These are phyloP conservation scores for Excalfactoria chinensis DNA, from an alignment of 2,113 vertebrate species.

Conservation along the genomic window DNA sequence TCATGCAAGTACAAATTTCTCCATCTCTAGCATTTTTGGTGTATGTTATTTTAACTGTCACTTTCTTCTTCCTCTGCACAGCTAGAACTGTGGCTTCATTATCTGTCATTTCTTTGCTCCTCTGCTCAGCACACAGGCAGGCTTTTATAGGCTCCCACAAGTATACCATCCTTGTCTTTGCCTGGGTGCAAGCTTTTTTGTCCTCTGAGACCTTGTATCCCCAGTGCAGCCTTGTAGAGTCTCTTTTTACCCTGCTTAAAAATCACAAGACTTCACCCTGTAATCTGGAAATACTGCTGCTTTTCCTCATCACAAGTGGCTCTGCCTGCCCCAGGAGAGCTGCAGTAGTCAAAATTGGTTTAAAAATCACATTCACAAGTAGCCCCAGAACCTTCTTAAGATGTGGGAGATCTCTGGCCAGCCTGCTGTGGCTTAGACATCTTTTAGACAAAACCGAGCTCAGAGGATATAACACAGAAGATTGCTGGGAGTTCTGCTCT, in stretches of 20 bases:
- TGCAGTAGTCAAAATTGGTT: neutral
- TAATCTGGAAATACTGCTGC: neutral
- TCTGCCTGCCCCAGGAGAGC: neutral
- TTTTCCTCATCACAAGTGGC: neutral
- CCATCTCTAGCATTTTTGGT: constrained; percentile 54
- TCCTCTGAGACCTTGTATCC: constrained; percentile 11
- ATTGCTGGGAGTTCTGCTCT: neutral
- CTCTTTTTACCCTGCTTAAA: constrained; percentile 6
- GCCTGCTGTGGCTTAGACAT: neutral
- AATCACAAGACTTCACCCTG: neutral
- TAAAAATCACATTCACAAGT: constrained; percentile 27
- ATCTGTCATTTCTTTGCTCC: constrained; percentile 25
- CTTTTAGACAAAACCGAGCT: neutral
- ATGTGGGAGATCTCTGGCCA: neutral
- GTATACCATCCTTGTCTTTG: neutral
- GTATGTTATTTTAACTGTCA: constrained; percentile 36
- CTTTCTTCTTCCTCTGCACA: constrained; percentile 38
- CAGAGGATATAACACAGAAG: neutral
- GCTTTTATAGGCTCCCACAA: neutral
- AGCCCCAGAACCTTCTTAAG: constrained; percentile 1
- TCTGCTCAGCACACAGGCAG: neutral
- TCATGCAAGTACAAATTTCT: constrained; percentile 64
- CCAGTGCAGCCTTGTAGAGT: neutral
- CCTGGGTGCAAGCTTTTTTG: neutral
- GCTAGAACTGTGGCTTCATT: constrained; percentile 30